Evolutionary conservation across 2,113 vertebrate species (phyloP), one percentile per base, ranked within the genome.

Genomic region (Coregonus clupeaformis): DNA sequence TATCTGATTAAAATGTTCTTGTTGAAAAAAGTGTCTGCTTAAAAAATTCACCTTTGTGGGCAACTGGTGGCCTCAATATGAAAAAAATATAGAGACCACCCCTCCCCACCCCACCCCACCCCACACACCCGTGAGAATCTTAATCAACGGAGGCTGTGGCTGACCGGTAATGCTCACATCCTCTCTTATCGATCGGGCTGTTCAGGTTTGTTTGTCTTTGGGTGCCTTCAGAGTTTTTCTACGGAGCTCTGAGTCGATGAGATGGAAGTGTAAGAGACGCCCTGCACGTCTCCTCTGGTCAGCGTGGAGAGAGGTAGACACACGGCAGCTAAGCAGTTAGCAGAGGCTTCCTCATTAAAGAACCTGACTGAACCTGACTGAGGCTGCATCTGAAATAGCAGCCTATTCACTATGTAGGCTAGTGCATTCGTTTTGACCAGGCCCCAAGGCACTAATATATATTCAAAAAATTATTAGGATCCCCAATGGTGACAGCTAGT

Each of bases 191-290:
- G 90, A 91, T 91, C 75, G 81, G 36, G 20, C 86, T 83, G 82
- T 82, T 84, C 80, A 78, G 85, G 85, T 91, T 88, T 89, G 90
- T 91, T 91, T 91, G 89, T 91, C 88, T 91, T 87, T 84, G 74
- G 84, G 85, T 81, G 82, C 87, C 83, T 81, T 79, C 83, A 82
- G 86, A 42, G 83, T 85, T 77, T 76, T 82, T 72, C 79, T 45
- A 52, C 16, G 1, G 81, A 83, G 81, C 83, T 77, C 11, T 81
- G 90, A 42, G 87, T 91, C 90, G 87, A 87, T 87, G 85, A 87
- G 83, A 89, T 74, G 9, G 55, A 67, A 80, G 82, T 78, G 68
- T 76, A 74, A 82, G 79, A 88, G 86, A 89, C 83, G 84, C 79
- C 73, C 82, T 49, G 70, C 81, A 47, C 70, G 87, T 88, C 82